Percentiles rank a stretch among this genome's conserved stretches.
These are phyloP conservation scores for Tinea trinotella DNA, from an alignment of 2,888 invertebrate species.

Conservation along the genomic window DNA sequence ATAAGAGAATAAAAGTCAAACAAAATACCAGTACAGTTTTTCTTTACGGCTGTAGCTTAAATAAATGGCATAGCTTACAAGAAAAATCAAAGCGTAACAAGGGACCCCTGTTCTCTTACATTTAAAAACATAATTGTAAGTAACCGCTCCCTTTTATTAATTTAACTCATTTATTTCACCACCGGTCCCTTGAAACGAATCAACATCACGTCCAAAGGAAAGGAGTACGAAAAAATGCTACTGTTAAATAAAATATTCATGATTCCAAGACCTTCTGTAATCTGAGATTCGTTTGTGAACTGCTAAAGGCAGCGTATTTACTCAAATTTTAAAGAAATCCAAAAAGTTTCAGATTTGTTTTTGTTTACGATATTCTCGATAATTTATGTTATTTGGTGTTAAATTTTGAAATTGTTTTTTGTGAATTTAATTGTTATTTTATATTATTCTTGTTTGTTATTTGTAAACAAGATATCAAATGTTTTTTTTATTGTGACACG, in stretches of 20 bases:
- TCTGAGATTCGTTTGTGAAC: constrained; percentile 29
- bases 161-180: constrained; percentile 63
- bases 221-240: constrained; percentile 34
- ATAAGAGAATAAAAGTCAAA: neutral
- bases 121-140: constrained; percentile 72
- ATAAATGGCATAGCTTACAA: constrained; percentile 66
- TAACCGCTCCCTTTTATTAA: constrained; percentile 69
- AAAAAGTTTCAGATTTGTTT: neutral
- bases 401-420: neutral
- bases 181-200: constrained; percentile 31
- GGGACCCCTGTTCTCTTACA: constrained; percentile 59
- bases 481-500: too few species aligned
- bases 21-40: constrained; percentile 25
- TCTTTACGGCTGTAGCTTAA: constrained; percentile 28
- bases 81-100: constrained; percentile 66
- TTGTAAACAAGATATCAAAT: neutral
- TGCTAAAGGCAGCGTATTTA: constrained; percentile 27
- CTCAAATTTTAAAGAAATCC: constrained; percentile 31
- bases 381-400: too few species aligned
- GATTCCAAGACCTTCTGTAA: constrained; percentile 29
- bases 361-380: constrained; percentile 22
- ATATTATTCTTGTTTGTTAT: neutral
- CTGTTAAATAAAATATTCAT: constrained; percentile 53
- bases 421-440: neutral
- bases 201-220: constrained; percentile 38